These are phyloP conservation scores for Xanthorhoe spadicearia DNA, from an alignment of 2,888 invertebrate genomes.

Conservation along the genomic window DNA sequence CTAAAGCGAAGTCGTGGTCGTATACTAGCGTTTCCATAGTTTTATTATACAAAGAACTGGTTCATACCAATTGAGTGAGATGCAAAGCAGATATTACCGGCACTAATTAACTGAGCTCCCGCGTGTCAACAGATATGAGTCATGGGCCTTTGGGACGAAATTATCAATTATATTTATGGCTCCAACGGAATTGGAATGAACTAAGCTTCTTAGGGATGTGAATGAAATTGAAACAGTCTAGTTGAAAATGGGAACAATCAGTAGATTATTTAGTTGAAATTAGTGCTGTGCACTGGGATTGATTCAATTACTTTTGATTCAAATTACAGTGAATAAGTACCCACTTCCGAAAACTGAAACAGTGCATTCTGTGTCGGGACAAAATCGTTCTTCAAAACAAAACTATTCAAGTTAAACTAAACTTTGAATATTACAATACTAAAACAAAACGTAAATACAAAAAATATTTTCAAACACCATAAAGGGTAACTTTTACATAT, in stretches of 20 bases:
- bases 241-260: neutral
- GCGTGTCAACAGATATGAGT: conserved; percentile 21
- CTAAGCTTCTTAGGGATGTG: conserved; percentile 11
- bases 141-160: conserved; percentile 25
- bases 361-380: too few species aligned
- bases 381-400: too few species aligned
- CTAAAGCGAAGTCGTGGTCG: neutral
- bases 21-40: neutral
- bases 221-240: conserved; percentile 13
- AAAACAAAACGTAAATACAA: too few species aligned
- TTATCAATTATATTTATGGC: conserved; percentile 30
- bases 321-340: too few species aligned
- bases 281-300: too few species aligned
- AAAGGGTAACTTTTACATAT: too few species aligned
- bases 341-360: too few species aligned
- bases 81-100: conserved; percentile 31
- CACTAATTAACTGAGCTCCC: conserved; percentile 33
- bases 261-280: neutral
- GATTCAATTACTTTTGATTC: too few species aligned
- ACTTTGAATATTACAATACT: too few species aligned
- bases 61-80: conserved; percentile 24
- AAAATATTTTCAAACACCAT: too few species aligned
- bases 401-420: too few species aligned
- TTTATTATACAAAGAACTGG: conserved; percentile 15
- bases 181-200: conserved; percentile 25